Evolutionary conservation across 2,888 invertebrate genomes (phyloP).

Genomic region (Ophioninae sp.): DNA sequence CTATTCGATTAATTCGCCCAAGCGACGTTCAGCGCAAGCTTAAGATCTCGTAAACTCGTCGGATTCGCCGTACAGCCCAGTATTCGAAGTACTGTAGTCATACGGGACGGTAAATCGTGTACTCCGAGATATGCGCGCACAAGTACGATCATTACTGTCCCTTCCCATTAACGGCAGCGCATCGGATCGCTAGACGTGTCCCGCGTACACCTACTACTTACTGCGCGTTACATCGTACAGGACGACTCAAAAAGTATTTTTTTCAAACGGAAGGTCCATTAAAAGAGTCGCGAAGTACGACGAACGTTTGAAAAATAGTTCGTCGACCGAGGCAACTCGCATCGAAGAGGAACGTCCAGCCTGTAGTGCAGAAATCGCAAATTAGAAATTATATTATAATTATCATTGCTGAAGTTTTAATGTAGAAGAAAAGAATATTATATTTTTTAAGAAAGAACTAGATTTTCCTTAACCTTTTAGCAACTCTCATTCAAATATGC

Average conservation of each 20-base stretch:
- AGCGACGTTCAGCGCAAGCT: conserved; percentile 42
- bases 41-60: conserved; percentile 58
- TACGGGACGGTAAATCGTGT: conserved; percentile 30
- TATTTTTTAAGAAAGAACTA: too few relatives aligned
- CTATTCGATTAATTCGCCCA: conserved; percentile 61
- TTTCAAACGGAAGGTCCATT: too few relatives aligned
- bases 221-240: conserved; percentile 5
- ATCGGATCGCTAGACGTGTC: conserved; percentile 48
- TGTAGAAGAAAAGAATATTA: too few relatives aligned
- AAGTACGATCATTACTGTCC: conserved; percentile 59
- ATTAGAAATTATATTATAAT: too few relatives aligned
- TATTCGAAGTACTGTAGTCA: conserved; percentile 34
- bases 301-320: too few relatives aligned
- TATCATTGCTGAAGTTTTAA: too few relatives aligned
- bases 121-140: conserved; percentile 27
- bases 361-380: too few relatives aligned
- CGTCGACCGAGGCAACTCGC: too few relatives aligned
- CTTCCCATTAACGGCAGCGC: conserved; percentile 60
- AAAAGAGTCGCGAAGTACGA: too few relatives aligned
- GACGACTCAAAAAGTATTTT: background rate
- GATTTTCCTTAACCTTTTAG: too few relatives aligned
- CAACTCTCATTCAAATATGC: too few relatives aligned
- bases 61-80: conserved; percentile 44
- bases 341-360: too few relatives aligned
- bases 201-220: conserved; percentile 38